Base-by-base conservation (phyloP, 2,888 invertebrate genomes). In the Bedellia somnulentella region DNA sequence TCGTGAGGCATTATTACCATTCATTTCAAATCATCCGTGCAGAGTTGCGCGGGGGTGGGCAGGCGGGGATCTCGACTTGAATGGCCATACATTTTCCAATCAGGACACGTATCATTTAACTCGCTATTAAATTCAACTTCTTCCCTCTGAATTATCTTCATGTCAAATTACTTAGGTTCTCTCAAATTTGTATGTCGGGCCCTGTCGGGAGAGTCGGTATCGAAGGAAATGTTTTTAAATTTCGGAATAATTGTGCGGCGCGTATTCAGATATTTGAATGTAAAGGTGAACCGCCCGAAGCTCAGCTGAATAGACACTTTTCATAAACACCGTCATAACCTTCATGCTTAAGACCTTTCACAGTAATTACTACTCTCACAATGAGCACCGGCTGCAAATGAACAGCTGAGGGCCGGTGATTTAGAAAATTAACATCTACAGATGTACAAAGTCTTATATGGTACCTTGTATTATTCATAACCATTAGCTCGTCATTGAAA, bases 61-160 rank as follows among this genome's bases (percentile, higher is more conserved):
- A 49, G n/a, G n/a, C n/a, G 53, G 49, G 48, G 45, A 52, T 56
- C 50, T 52, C 67, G 67, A 63, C 63, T 64, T 73, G 75, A 75
- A 75, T 73, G 71, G 71, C 63, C 71, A 71, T 71, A 75, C 71
- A 73, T 73, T 75, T 75, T 75, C 75, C 75, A 75, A 73, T 75
- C 71, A 73, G 66, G 58, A 56, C 70, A 75, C 75, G 75, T 75
- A 71, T 73, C 71, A 75, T 75, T 75, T 68, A 75, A 73, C 71
- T 71, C 51, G 70, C 75, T 73, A 73, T 75, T 71, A 75, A 75
- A 73, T 70, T 66, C 70, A 62, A 64, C 68, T 68, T 70, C 68
- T 70, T 73, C 68, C 71, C 66, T 68, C 47, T 55, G 59, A 68
- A 66, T 71, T 68, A 68, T 68, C 67, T 66, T 59, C 63, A 62